Evolutionary conservation across 2,797 vertebrate species (phyloP), one percentile per base, ranked within the genome.

Genomic region (Decapterus maruadsi): DNA sequence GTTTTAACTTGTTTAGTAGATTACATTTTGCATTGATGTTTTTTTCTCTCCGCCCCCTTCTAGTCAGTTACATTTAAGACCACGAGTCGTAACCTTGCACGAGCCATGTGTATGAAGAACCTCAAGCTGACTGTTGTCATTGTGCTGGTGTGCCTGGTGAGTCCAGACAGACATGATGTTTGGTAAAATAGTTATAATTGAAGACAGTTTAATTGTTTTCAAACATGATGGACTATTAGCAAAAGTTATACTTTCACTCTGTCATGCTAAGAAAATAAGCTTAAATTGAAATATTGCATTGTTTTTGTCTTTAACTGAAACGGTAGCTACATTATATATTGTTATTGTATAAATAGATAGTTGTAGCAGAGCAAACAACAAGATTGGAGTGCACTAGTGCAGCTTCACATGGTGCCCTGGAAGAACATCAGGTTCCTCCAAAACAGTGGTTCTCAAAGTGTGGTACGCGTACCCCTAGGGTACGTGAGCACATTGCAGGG

Each of bases 51-150:
- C 29, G 4, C 56, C 20, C 46, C 84, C 72, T 60, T 78, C 29
- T 75, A 99, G 98, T 99, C 98, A 0, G 97, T 99, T 81, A 98
- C 98, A 68, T 99, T 99, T 90, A 99, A 98, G 95, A 99, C 97
- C 14, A 99, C 98, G 51, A 99, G 98, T 94, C 96, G 98, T 91
- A 99, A 99, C 92, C 95, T 99, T 57, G 97, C 98, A 8, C 93
- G 97, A 78, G 97, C 98, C 87, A 99, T 99, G 97, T 99, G 98
- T 84, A 99, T 99, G 96, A 99, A 99, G 95, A 99, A 99, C 94
- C 95, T 99, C 87, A 99, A 99, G 93, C 93, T 99, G 58, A 99
- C 97, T 65, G 63, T 98, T 26, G 95, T 99, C 73, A 86, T 99
- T 68, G 93, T 95, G 84, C 78, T 98, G 1, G 93, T 97, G 74